phyloP scores from a whole-genome alignment of 2,113 vertebrate genomes.

The Pollimyrus isidori region DNA sequence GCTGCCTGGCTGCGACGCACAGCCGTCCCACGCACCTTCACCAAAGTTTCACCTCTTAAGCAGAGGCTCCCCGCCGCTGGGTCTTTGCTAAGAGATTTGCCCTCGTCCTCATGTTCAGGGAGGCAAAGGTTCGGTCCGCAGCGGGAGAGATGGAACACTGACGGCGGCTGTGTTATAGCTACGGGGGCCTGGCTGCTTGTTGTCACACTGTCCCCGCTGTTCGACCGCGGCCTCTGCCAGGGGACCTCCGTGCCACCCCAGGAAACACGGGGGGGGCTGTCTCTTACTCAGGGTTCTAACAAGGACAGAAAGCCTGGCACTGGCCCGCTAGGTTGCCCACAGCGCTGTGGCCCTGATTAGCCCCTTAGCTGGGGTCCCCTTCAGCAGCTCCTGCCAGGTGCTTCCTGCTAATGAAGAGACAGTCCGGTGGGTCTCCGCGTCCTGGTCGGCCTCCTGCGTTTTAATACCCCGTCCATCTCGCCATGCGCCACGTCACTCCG shows the following conservation, averaged over 20 bases:
- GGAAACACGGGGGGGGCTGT: background rate
- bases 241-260: background rate
- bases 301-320: background rate
- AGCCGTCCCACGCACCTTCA: slow-evolving; percentile 51
- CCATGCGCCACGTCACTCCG: background rate
- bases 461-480: background rate
- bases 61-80: slow-evolving; percentile 48
- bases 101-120: background rate
- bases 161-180: background rate
- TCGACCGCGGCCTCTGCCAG: background rate
- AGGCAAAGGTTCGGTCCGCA: slow-evolving; percentile 1
- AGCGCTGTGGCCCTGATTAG: background rate
- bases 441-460: background rate
- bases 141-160: background rate
- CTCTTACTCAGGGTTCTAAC: background rate
- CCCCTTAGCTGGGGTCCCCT: background rate
- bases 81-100: slow-evolving; percentile 9
- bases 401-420: slow-evolving; percentile 21
- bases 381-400: background rate
- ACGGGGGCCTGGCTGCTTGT: background rate
- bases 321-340: background rate
- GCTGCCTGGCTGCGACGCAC: slow-evolving; percentile 35
- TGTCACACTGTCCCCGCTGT: background rate
- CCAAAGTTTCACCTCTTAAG: slow-evolving; percentile 52
- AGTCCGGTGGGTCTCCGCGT: slow-evolving; percentile 22